Percentiles rank a stretch among this genome's conserved stretches.
Conservation (phyloP, 2,113 vertebrate genomes). For the Cromileptes altivelis region DNA sequence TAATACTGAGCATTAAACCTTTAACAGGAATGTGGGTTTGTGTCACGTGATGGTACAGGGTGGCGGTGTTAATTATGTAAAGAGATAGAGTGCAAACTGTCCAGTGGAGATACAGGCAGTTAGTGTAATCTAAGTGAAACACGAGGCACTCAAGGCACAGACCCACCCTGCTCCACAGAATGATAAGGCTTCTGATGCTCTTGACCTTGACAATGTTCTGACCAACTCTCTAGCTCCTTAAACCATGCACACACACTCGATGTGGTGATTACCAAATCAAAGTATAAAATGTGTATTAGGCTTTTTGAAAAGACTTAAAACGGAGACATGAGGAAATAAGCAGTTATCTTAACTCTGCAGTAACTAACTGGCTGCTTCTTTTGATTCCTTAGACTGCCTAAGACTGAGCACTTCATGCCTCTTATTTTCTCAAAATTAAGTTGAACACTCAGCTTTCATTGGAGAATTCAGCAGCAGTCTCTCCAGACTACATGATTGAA, state of each 20-base stretch:
- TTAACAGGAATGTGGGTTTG: background rate
- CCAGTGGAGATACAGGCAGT: slow-evolving; percentile 21
- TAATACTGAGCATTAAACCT: too few relatives aligned
- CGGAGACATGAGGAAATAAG: background rate
- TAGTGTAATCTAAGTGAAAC: slow-evolving; percentile 44
- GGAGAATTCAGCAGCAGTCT: background rate
- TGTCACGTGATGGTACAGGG: background rate
- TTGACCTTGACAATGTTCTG: background rate
- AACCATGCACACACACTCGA: background rate
- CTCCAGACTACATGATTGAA: background rate
- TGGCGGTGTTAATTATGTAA: background rate
- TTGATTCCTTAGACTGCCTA: background rate
- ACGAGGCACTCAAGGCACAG: slow-evolving; percentile 3
- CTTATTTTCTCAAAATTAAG: background rate
- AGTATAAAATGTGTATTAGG: background rate
- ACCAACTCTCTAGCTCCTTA: background rate
- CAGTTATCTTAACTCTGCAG: background rate
- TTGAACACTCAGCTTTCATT: background rate
- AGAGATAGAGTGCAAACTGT: slow-evolving; percentile 8
- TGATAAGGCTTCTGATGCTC: background rate
- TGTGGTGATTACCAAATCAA: background rate
- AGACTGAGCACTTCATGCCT: background rate
- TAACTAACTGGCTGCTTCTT: background rate
- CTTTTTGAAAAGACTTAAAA: background rate
- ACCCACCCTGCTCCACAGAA: background rate